phyloP scores from a whole-genome alignment of 1,140 invertebrate genomes.

The Drosophila oshimai region DNA sequence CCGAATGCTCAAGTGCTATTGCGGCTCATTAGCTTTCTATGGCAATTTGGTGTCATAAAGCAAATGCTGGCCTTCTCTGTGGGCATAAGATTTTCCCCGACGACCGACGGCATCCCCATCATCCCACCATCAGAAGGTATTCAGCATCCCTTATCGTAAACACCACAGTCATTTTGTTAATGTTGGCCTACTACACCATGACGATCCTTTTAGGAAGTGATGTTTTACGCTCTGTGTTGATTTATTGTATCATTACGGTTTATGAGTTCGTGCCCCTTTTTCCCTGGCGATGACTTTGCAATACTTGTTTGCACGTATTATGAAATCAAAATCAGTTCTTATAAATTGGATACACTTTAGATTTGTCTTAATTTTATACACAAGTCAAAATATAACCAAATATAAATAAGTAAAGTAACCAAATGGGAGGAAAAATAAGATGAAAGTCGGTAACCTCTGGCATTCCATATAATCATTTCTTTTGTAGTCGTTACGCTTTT shows the following conservation, averaged over 20 bases:
- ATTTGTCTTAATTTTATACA: not conserved
- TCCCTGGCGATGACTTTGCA: conserved; percentile 30
- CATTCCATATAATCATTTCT: not conserved
- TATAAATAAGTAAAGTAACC: too few relatives aligned
- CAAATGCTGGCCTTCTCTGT: conserved; percentile 14
- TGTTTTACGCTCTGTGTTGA: conserved; percentile 48
- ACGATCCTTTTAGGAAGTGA: conserved; percentile 59
- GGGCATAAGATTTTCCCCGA: conserved; percentile 5
- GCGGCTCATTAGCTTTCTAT: conserved; percentile 74
- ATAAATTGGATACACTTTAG: conserved; percentile 25
- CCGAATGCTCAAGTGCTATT: conserved; percentile 55
- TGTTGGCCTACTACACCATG: conserved; percentile 46
- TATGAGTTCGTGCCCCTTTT: conserved; percentile 45
- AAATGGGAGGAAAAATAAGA: too few relatives aligned
- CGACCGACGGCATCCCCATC: not conserved
- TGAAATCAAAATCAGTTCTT: conserved; percentile 20
- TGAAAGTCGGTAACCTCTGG: not conserved
- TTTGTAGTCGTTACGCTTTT: conserved; percentile 12
- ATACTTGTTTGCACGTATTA: conserved; percentile 22
- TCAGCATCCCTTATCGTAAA: conserved; percentile 61
- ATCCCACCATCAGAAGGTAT: conserved; percentile 1
- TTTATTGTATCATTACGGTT: conserved; percentile 67
- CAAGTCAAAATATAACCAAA: not conserved
- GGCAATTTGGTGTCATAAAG: conserved; percentile 47
- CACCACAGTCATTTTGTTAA: conserved; percentile 64